Evolutionary conservation across 2,113 vertebrate species (phyloP), one percentile per base, ranked within the genome.

Genomic region (Nymphicus hollandicus): DNA sequence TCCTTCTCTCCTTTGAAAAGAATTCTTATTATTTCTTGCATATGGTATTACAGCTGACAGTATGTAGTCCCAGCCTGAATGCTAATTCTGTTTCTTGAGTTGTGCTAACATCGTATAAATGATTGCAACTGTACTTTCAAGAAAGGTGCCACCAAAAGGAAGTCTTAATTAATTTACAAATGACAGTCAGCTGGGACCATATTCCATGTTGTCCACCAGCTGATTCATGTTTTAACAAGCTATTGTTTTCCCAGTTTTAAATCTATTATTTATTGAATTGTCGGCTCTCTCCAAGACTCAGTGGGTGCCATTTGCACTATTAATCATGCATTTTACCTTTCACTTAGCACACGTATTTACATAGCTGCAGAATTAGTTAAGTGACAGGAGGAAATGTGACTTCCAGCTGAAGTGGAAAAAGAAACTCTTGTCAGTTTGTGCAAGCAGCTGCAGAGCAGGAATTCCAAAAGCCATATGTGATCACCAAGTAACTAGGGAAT

Each of bases 21-120:
- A 83, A 81, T 95, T 81, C 88, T 95, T 96, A 95, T 94, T 43
- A 10, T 86, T 96, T 91, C 87, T 95, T 91, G 82, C 95, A 88
- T 95, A 58, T 89, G 88, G 80, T 69, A 60, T 95, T 92, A 69
- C 39, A 81, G 69, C 58, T 91, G 95, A 73, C 79, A 69, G 41
- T 50, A 58, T 55, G 63, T 61, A 65, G 37, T 77, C 63, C 39
- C 29, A 70, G 63, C 24, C 81, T 82, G 85, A 89, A 86, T 91
- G 88, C 71, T 90, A 83, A 66, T 85, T 64, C 39, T 84, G 5
- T 71, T 84, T 79, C 41, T 55, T 81, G 70, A 76, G 44, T 53
- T 90, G 13, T 64, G 46, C 56, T 88, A 43, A 39, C 69, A 25
- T 41, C 24, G 29, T 81, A 52, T 60, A 47, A 90, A 82, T 6